phyloP scores from a whole-genome alignment of 2,113 vertebrate genomes.

The Ornithorhynchus anatinus region DNA sequence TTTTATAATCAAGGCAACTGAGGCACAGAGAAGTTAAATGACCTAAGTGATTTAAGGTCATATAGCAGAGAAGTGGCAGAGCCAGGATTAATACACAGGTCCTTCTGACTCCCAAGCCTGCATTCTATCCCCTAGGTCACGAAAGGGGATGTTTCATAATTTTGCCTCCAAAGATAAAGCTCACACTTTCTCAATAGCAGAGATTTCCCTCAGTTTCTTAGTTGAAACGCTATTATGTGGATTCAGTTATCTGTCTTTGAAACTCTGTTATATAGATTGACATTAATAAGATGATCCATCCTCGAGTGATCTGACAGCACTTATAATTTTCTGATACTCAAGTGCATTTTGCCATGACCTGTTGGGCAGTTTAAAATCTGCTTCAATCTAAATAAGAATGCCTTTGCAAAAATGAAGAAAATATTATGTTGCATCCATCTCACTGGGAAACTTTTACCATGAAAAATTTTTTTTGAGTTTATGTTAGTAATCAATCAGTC shows the following conservation, averaged over 20 bases:
- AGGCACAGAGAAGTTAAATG: too few species aligned
- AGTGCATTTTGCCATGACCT: background rate
- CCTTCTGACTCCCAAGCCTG: too few species aligned
- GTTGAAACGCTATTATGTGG: constrained; percentile 1
- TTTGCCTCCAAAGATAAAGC: background rate
- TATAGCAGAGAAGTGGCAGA: too few species aligned
- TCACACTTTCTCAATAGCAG: background rate
- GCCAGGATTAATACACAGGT: too few species aligned
- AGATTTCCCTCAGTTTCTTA: background rate
- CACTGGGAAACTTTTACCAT: background rate
- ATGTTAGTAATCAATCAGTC: too few species aligned
- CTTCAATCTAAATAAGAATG: background rate
- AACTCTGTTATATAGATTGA: background rate
- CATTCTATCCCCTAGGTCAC: too few species aligned
- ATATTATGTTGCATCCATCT: background rate
- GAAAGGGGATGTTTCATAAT: too few species aligned
- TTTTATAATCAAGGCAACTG: too few species aligned
- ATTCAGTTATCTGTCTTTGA: background rate
- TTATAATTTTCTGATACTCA: background rate
- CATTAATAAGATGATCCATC: background rate
- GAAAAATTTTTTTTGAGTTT: background rate
- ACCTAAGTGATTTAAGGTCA: too few species aligned
- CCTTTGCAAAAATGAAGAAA: background rate
- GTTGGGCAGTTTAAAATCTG: background rate
- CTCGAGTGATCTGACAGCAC: background rate